These are phyloP conservation scores for Tapera naevia DNA, from an alignment of 2,797 vertebrate genomes.

Conservation along the genomic window DNA sequence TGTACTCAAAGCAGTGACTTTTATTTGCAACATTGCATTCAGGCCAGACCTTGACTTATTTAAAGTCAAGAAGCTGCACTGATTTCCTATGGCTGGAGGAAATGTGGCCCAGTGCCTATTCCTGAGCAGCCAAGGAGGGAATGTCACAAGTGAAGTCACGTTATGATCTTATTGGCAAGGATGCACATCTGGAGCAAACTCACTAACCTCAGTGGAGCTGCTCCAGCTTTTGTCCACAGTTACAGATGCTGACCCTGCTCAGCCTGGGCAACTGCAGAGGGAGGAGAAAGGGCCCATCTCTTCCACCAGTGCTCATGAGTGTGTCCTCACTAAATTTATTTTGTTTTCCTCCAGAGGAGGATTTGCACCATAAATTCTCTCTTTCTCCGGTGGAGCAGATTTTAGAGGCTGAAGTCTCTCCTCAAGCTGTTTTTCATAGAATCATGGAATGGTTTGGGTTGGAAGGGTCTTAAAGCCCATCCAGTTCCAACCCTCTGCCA, in stretches of 20 bases:
- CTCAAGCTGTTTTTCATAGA: neutral
- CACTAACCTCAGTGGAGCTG: neutral
- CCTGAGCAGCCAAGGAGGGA: neutral
- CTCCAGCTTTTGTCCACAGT: neutral
- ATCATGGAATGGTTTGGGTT: no score
- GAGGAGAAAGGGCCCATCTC: neutral
- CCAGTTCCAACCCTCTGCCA: no score
- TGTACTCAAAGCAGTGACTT: neutral
- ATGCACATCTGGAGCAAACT: neutral
- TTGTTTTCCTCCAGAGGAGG: neutral
- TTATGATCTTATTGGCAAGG: neutral
- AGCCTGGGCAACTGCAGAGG: neutral
- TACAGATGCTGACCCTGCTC: neutral
- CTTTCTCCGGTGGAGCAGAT: accelerated
- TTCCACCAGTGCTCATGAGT: neutral
- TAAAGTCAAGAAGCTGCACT: neutral
- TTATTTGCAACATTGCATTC: neutral
- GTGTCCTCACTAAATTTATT: neutral
- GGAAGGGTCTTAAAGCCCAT: no score
- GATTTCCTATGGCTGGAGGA: neutral
- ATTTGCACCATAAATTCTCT: neutral
- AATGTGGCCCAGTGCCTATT: neutral
- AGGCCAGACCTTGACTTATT: neutral
- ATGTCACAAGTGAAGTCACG: neutral
- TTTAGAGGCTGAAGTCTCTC: neutral